These are phyloP conservation scores for Teleogryllus oceanicus DNA, from an alignment of 2,888 invertebrate species.

Conservation along the genomic window DNA sequence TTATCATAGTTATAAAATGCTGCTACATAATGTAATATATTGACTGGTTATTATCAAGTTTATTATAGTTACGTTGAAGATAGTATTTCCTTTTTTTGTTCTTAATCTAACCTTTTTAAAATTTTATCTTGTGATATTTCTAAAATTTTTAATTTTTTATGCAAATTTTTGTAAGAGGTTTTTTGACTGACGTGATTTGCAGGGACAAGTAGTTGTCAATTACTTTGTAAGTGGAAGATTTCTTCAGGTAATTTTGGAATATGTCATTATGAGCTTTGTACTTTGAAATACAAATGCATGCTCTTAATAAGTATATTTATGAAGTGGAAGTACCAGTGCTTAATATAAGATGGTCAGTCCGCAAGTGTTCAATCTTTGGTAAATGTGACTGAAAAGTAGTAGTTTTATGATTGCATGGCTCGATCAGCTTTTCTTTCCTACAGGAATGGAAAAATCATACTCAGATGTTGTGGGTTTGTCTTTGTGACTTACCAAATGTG, in stretches of 20 bases:
- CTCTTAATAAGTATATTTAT: too few species aligned
- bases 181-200: background rate
- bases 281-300: too few species aligned
- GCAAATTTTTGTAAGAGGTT: background rate
- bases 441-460: too few species aligned
- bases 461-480: background rate
- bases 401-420: too few species aligned
- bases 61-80: background rate
- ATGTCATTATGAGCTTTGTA: too few species aligned
- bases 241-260: too few species aligned
- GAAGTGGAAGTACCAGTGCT: too few species aligned
- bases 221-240: background rate
- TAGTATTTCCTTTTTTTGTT: background rate
- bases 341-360: too few species aligned
- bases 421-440: too few species aligned
- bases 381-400: too few species aligned
- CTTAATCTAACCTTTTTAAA: too few species aligned
- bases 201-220: background rate
- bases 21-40: background rate
- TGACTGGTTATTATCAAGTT: background rate
- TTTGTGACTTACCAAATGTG: background rate
- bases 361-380: too few species aligned
- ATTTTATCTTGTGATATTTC: background rate
- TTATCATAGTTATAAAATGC: background rate
- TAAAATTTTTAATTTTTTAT: conserved; percentile 1